phyloP scores from a whole-genome alignment of 2,888 invertebrate genomes.

The Agrochola macilenta region DNA sequence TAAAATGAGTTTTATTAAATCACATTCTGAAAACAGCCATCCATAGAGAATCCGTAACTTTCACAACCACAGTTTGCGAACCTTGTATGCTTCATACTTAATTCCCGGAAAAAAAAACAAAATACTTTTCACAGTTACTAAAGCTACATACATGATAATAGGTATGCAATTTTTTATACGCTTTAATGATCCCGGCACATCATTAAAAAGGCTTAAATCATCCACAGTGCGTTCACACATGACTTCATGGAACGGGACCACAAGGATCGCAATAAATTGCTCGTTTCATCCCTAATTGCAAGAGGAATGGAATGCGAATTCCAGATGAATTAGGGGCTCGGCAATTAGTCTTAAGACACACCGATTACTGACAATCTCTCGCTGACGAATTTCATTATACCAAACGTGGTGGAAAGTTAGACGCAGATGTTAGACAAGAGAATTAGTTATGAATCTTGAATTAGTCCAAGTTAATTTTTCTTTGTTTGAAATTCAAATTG shows the following conservation, averaged over 20 bases:
- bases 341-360: conserved; percentile 80
- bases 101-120: conserved; percentile 5
- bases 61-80: not conserved
- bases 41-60: not conserved
- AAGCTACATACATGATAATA: conserved; percentile 20
- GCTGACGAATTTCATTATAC: conserved; percentile 71
- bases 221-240: conserved; percentile 28
- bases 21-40: not conserved
- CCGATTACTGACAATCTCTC: conserved; percentile 77
- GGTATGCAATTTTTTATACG: conserved; percentile 35
- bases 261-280: conserved; percentile 80
- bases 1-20: not conserved
- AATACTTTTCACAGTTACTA: not conserved
- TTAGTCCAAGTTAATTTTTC: conserved; percentile 23
- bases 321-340: conserved; percentile 74
- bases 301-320: conserved; percentile 80
- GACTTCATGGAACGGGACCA: conserved; percentile 37
- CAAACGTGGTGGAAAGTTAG: conserved; percentile 45
- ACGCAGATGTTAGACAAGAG: conserved; percentile 52
- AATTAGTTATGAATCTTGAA: conserved; percentile 45
- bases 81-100: not conserved
- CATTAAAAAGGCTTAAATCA: conserved; percentile 57
- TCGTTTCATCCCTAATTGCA: conserved; percentile 83
- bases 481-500: conserved; percentile 23
- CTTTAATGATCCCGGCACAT: conserved; percentile 29